Evolutionary conservation across 2,888 invertebrate genomes (phyloP).

Genomic region (Nymphalis urticae): DNA sequence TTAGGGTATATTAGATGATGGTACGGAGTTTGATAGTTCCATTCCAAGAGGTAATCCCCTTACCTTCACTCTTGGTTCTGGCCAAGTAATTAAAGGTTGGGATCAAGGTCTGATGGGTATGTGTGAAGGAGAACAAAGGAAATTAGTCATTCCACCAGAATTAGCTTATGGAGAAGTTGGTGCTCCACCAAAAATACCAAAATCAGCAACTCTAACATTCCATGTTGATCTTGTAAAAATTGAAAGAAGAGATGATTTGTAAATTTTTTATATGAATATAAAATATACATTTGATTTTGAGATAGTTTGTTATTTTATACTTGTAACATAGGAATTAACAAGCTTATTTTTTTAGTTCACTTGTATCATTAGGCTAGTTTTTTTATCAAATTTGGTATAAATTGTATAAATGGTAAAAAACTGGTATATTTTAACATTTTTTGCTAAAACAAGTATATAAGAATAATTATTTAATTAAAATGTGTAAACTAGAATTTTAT

Average conservation of each 20-base stretch:
- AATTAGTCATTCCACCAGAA: slow-evolving; percentile 92
- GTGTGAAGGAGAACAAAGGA: slow-evolving; percentile 93
- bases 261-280: slow-evolving; percentile 41
- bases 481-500: too few relatives aligned
- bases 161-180: slow-evolving; percentile 92
- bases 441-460: too few relatives aligned
- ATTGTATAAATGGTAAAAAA: too few relatives aligned
- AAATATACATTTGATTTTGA: slow-evolving; percentile 49
- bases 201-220: slow-evolving; percentile 89
- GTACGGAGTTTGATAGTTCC: slow-evolving; percentile 93
- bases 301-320: slow-evolving; percentile 57
- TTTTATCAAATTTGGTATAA: too few relatives aligned
- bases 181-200: slow-evolving; percentile 91
- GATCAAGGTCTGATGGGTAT: slow-evolving; percentile 93
- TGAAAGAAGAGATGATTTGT: slow-evolving; percentile 83
- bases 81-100: slow-evolving; percentile 95
- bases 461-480: too few relatives aligned
- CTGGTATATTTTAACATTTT: too few relatives aligned
- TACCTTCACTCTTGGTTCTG: slow-evolving; percentile 90
- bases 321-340: not conserved
- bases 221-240: slow-evolving; percentile 90
- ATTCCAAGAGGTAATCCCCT: slow-evolving; percentile 87
- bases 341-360: not conserved
- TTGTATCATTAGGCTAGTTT: not conserved
- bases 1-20: slow-evolving; percentile 91